Base-by-base conservation (phyloP, 2,888 invertebrate species). In the Odiellus spinosus region DNA sequence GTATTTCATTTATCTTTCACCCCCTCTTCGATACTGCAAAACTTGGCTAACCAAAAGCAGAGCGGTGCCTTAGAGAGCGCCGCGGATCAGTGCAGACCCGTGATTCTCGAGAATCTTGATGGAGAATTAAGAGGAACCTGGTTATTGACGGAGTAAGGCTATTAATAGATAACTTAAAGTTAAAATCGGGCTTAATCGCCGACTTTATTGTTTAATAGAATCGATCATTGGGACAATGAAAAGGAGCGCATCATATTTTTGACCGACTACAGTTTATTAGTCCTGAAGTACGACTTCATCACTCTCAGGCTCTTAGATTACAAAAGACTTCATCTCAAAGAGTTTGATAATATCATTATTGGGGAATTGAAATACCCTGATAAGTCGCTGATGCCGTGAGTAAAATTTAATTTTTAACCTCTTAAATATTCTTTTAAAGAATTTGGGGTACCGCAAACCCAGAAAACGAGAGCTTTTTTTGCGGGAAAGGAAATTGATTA, bases 191-290 rank as follows among this genome's bases (percentile, higher is more conserved):
- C n/a, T n/a, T n/a, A n/a, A n/a, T n/a, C n/a, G n/a, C n/a, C n/a
- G n/a, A n/a, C n/a, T n/a, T n/a, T n/a, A n/a, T n/a, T n/a, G n/a
- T n/a, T n/a, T n/a, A n/a, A n/a, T n/a, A 86, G 86, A 64, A 84
- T 87, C 59, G 84, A 82, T 58, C 71, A 83, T 52, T 87, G 86
- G 86, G 84, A 86, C 61, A 77, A 80, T 60, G 85, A 87, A 62
- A 78, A 80, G 59, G 87, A 87, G 65, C 73, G 83, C 43, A 72
- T 87, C 35, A 70, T 85, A 2, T 63, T 85, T 12, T 67, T 87
- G 19, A 80, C 82, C 2, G 76, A 79, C n/a, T 73, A 77, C 57
- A 71, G 77, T 35, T 67, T 87, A 21, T 73, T 83, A 59, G 73
- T 78, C 6, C 74, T 82, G 48, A 84, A 83, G 62, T 87, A 82